Percentiles rank a stretch among this genome's conserved stretches.
Evolutionary conservation across 2,888 invertebrate genomes (phyloP).

Genomic region (Archaeoteleia sp.): DNA sequence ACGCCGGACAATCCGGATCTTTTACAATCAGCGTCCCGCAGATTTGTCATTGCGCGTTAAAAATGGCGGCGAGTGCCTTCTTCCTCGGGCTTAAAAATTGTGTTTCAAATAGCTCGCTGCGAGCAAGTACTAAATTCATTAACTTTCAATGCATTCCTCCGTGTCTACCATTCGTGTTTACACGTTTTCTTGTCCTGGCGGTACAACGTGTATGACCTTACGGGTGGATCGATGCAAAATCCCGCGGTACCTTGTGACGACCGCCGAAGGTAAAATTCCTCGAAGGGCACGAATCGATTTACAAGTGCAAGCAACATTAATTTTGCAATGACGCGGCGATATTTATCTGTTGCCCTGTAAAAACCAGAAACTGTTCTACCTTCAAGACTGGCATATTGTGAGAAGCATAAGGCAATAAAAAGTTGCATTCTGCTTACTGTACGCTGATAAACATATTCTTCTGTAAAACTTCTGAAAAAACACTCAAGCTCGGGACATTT

Average conservation of each 20-base stretch:
- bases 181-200: conserved; percentile 27
- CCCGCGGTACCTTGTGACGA: conserved; percentile 18
- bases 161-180: conserved; percentile 47
- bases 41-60: conserved; percentile 20
- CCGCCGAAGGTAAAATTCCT: conserved; percentile 25
- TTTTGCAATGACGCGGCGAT: conserved; percentile 17
- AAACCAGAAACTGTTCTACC: conserved; percentile 1
- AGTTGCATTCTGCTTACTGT: no score
- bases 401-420: conserved; percentile 1
- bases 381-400: conserved; percentile 1
- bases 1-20: conserved; percentile 35
- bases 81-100: conserved; percentile 14
- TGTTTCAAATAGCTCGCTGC: conserved; percentile 12
- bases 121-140: conserved; percentile 57
- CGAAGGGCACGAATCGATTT: conserved; percentile 17
- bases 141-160: conserved; percentile 57
- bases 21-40: conserved; percentile 32
- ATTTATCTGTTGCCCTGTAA: conserved; percentile 2
- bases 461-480: no score
- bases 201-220: conserved; percentile 23
- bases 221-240: conserved; percentile 28
- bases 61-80: conserved; percentile 28
- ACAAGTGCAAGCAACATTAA: conserved; percentile 18
- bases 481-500: no score
- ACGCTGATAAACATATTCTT: no score